phyloP scores from a whole-genome alignment of 35 echinoderm and acorn worm species.

The Stichopus chloronotus region DNA sequence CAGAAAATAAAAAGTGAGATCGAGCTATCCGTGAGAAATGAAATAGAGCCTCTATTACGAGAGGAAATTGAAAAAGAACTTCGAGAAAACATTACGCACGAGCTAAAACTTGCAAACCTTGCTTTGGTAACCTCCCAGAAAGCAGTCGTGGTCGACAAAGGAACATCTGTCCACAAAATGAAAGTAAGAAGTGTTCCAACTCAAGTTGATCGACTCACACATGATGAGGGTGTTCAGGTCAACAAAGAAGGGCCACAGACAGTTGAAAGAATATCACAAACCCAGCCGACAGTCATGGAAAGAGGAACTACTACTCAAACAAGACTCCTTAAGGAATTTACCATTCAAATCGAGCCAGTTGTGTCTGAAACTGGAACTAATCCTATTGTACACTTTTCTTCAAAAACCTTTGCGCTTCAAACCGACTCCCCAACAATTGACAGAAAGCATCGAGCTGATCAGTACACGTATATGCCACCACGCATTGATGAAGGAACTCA shows the following conservation, averaged over 20 bases:
- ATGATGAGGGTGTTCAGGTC: constrained; percentile 1
- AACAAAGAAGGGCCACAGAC: not conserved
- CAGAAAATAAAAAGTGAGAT: constrained; percentile 33
- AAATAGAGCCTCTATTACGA: constrained; percentile 22
- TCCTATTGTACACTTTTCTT: not conserved
- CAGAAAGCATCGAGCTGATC: constrained; percentile 21
- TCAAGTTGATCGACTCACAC: constrained; percentile 6
- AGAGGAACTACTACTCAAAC: constrained; percentile 11
- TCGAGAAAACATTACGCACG: constrained; percentile 42
- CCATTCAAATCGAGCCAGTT: constrained; percentile 26
- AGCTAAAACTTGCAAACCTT: constrained; percentile 35
- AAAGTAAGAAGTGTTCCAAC: not conserved
- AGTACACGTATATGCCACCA: constrained; percentile 42
- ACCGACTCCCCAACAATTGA: constrained; percentile 6
- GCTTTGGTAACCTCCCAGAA: constrained; percentile 22
- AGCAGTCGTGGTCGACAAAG: constrained; percentile 34
- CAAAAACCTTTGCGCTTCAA: constrained; percentile 38
- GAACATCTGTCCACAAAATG: not conserved
- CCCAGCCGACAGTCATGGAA: constrained; percentile 31
- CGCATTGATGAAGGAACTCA: constrained; percentile 49
- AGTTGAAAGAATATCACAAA: constrained; percentile 26
- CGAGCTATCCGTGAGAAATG: not conserved
- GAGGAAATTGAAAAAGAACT: constrained; percentile 61
- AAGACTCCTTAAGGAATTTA: constrained; percentile 25
- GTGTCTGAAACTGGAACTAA: constrained; percentile 1